Evolutionary conservation across 2,797 vertebrate species (phyloP).

Genomic region (Coreius guichenoti): DNA sequence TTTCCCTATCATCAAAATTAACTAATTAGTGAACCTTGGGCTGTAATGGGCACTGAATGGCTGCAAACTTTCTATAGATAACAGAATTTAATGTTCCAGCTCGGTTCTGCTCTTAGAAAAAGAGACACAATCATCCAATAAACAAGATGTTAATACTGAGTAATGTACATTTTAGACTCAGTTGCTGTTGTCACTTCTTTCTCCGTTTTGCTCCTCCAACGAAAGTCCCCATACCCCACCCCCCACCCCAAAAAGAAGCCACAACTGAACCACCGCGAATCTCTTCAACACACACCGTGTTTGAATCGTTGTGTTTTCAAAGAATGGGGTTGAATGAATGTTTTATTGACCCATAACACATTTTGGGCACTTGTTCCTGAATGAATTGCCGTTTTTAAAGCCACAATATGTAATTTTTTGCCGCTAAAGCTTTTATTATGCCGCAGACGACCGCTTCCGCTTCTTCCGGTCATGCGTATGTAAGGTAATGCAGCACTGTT

Average conservation of each 20-base stretch:
- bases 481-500: too few species aligned
- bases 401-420: too few species aligned
- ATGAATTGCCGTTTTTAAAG: too few species aligned
- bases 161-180: background rate
- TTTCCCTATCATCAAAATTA: background rate
- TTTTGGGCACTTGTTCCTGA: too few species aligned
- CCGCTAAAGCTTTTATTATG: too few species aligned
- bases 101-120: background rate
- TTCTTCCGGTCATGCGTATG: too few species aligned
- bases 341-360: too few species aligned
- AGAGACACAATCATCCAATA: background rate
- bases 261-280: background rate
- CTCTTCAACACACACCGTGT: too few species aligned
- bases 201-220: background rate
- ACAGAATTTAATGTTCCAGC: background rate
- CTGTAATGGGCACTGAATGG: background rate
- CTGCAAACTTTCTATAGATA: background rate
- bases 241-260: background rate
- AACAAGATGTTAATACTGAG: background rate
- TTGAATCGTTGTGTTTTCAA: too few species aligned
- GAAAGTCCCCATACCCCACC: background rate
- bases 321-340: background rate
- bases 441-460: too few species aligned
- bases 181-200: background rate
- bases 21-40: conserved; percentile 6